Base-by-base conservation (phyloP, 1,140 invertebrate genomes). In the Tetragnatha versicolor region DNA sequence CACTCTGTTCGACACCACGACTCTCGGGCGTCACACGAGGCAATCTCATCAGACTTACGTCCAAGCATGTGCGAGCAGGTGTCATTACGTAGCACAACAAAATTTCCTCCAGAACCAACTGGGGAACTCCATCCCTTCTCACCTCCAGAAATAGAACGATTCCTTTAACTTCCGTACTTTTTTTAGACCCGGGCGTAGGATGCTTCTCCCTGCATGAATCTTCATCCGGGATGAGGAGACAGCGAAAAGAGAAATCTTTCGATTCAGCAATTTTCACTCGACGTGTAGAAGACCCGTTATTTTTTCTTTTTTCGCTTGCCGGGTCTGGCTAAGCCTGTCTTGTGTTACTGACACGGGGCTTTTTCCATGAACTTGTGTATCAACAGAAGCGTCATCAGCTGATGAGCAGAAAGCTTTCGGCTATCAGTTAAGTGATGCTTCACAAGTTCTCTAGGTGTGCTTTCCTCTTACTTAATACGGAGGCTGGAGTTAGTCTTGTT, bases 141-240 rank as follows among this genome's bases (percentile, higher is more conserved):
- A 14, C 53, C 9, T 6, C 29, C 27, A 4, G 20, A 58, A 58
- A 58, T 58, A 58, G 53, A 58, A n/a, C 9, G 17, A 31, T 58
- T 58, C 53, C 53, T 58, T 33, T 58, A 58, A 58, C 53, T 58
- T 58, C 27, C 53, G 53, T 33, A 31, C 53, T 58, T 58, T 58
- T 58, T 58, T 58, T 58, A 58, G 53, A 27, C 14, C 27, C 29
- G 3, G 5, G 53, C 53, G 53, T 58, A 58, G 53, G 53, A 58
- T 58, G 53, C 35, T n/a, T n/a, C 53, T 31, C 53, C 53, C 35
- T 31, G 35, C 53, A 58, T 31, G 53, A 58, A 58, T 58, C 53
- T n/a, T 17, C 14, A 6, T 53, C 49, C 49, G 27, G 27, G 12
- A 31, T 17, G 53, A 33, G 27, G 35, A 20, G 29, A n/a, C n/a